Evolutionary conservation across 2,797 vertebrate genomes (phyloP).

Genomic region (Acanthurus leucopareius): DNA sequence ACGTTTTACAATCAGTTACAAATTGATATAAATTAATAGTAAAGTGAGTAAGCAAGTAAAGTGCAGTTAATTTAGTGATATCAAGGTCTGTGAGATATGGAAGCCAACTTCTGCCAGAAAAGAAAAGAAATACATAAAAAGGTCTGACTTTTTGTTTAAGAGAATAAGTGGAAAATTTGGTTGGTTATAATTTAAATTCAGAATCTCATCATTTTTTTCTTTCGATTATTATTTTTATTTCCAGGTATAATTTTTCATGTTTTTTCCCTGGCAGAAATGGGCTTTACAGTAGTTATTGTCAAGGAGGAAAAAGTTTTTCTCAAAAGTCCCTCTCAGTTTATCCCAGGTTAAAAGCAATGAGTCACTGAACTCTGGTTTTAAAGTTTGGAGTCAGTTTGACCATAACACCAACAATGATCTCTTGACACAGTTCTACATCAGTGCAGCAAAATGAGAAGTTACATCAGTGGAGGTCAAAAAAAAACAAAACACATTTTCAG

Average conservation of each 20-base stretch:
- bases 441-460: neutral
- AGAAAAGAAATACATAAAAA: neutral
- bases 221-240: neutral
- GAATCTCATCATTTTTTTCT: neutral
- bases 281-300: neutral
- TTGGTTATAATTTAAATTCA: neutral
- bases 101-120: neutral
- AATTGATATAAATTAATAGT: neutral
- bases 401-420: neutral
- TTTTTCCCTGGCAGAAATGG: neutral
- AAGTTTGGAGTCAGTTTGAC: neutral
- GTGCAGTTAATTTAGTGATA: neutral
- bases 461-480: neutral
- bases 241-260: neutral
- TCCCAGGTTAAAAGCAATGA: neutral
- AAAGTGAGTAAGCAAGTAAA: no score
- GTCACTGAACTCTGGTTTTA: neutral
- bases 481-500: neutral
- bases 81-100: neutral
- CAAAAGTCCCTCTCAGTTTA: neutral
- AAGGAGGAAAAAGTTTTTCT: neutral
- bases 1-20: conserved; percentile 1
- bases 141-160: neutral
- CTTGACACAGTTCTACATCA: neutral
- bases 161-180: neutral